Percentiles rank a stretch among this genome's conserved stretches.
Conservation (phyloP, 2,113 vertebrate species). For the Periophthalmus modestus region DNA sequence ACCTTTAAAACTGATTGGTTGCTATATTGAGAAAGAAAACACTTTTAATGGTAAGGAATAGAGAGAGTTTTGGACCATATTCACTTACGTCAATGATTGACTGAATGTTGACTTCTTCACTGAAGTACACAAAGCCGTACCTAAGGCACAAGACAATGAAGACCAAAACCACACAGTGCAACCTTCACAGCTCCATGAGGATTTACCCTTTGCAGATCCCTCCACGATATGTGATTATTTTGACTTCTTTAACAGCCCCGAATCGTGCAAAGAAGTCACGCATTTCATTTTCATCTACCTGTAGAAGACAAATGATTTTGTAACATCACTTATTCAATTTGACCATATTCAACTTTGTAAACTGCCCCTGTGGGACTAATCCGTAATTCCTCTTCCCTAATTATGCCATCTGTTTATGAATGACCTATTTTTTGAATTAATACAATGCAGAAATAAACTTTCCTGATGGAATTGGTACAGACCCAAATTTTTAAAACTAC, state of each 20-base stretch:
- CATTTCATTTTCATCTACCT: conserved; percentile 92
- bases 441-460: not conserved
- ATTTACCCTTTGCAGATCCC: conserved; percentile 94
- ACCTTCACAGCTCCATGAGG: not conserved
- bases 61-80: not conserved
- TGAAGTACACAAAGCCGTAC: conserved; percentile 96
- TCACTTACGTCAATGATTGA: conserved; percentile 90
- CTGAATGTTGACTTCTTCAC: conserved; percentile 90
- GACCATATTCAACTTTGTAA: not conserved
- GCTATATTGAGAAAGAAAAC: conserved; percentile 69
- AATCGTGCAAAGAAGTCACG: conserved; percentile 85
- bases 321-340: not conserved
- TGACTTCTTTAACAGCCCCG: conserved; percentile 90
- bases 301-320: conserved; percentile 34
- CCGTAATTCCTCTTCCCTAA: not conserved
- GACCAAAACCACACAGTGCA: not conserved
- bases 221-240: conserved; percentile 92
- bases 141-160: conserved; percentile 63
- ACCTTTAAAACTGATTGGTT: conserved; percentile 90
- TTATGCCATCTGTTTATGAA: not conserved
- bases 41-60: not conserved
- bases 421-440: not conserved
- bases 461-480: conserved; percentile 3
- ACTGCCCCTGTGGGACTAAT: not conserved
- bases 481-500: not conserved